Percentiles rank a stretch among this genome's conserved stretches.
Conservation (phyloP, 2,113 vertebrate species). For the Oreochromis tanganicae region DNA sequence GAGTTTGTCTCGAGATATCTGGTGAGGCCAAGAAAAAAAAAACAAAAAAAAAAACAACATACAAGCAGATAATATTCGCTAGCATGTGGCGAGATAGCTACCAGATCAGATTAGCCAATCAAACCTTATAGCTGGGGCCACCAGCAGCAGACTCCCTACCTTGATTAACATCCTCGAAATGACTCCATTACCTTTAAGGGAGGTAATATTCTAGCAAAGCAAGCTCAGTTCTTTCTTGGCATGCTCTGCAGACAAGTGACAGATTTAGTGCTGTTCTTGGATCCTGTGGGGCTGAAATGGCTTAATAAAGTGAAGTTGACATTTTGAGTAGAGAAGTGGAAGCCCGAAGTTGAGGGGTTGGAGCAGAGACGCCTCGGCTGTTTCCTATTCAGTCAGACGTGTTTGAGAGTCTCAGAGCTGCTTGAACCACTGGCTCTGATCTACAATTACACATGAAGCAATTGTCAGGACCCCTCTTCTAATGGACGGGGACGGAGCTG, state of each 20-base stretch:
- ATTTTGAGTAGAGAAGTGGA: slow-evolving; percentile 47
- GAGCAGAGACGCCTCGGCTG: neutral
- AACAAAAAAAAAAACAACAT: neutral
- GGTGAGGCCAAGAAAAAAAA: neutral
- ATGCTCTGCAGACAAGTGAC: neutral
- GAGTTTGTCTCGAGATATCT: neutral
- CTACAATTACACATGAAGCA: slow-evolving; percentile 32
- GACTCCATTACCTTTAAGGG: slow-evolving; percentile 31
- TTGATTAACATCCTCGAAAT: slow-evolving; percentile 4
- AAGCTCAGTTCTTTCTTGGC: slow-evolving; percentile 23
- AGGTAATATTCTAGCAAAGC: slow-evolving; percentile 22
- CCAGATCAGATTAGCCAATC: neutral
- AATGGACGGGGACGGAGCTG: neutral
- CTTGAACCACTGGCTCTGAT: slow-evolving; percentile 42
- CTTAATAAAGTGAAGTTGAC: slow-evolving; percentile 55
- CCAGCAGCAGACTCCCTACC: neutral
- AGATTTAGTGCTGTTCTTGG: slow-evolving; percentile 49
- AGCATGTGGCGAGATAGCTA: neutral
- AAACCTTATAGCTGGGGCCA: neutral
- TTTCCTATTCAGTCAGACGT: slow-evolving; percentile 38
- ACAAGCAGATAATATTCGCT: neutral
- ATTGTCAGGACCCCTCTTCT: slow-evolving; percentile 27
- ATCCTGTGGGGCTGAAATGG: slow-evolving; percentile 20
- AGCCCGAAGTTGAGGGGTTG: slow-evolving; percentile 35
- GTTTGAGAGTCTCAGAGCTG: neutral